Evolutionary conservation across 2,888 invertebrate genomes (phyloP).

Genomic region (Dione juno): DNA sequence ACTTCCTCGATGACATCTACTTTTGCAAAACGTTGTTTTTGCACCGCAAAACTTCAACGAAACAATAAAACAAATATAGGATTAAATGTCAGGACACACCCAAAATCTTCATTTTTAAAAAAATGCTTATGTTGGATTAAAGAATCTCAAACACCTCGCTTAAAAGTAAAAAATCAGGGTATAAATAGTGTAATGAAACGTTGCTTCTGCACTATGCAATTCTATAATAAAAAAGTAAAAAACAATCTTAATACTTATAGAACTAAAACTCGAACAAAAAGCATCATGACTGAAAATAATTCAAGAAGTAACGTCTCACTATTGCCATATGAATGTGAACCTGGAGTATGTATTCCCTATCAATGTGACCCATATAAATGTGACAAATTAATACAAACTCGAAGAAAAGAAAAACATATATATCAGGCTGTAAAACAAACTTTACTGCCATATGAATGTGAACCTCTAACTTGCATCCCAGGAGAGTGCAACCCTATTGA

Average conservation of each 20-base stretch:
- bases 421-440: neutral
- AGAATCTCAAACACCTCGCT: slow-evolving; percentile 22
- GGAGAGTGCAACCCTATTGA: slow-evolving; percentile 46
- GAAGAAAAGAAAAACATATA: slow-evolving; percentile 45
- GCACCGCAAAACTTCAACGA: slow-evolving; percentile 30
- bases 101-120: slow-evolving; percentile 25
- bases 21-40: slow-evolving; percentile 43
- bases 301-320: slow-evolving; percentile 31
- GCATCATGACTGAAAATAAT: slow-evolving; percentile 39
- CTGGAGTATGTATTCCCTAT: slow-evolving; percentile 55
- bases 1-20: slow-evolving; percentile 37
- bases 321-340: slow-evolving; percentile 57
- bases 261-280: slow-evolving; percentile 30
- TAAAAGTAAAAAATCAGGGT: slow-evolving; percentile 25
- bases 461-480: slow-evolving; percentile 42
- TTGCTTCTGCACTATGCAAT: slow-evolving; percentile 38
- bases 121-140: slow-evolving; percentile 35
- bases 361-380: slow-evolving; percentile 55
- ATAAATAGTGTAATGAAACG: slow-evolving; percentile 37
- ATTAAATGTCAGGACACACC: slow-evolving; percentile 28
- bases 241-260: slow-evolving; percentile 18
- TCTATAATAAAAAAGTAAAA: slow-evolving; percentile 13
- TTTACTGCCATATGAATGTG: slow-evolving; percentile 46
- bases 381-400: slow-evolving; percentile 51
- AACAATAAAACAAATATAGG: slow-evolving; percentile 17